Evolutionary conservation across 2,797 vertebrate genomes (phyloP), one percentile per base, ranked within the genome.

Genomic region (Tenualosa thibaudeaui): DNA sequence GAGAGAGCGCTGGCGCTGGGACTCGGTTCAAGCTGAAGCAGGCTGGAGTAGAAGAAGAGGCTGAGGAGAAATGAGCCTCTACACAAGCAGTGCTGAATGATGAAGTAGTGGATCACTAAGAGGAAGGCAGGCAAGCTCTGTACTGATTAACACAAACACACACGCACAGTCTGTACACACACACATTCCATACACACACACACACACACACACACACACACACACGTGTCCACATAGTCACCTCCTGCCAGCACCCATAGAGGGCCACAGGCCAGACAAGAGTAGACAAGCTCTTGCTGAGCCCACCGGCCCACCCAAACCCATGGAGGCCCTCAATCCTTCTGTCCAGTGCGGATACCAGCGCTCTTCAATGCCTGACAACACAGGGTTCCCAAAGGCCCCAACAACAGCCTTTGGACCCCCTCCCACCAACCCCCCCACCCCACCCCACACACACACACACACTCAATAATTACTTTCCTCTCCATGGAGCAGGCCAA

Each of bases 391-490:
- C 91, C 90, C 89, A 90, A 90, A 90, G 91, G 88, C 83, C 0
- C 49, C 81, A 88, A 93, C 92, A 94, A 93, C 93, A 85, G 88
- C 81, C 91, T 81, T 83, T 68, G 65, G 91, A 89, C 89, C n/a
- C n/a, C n/a, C n/a, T n/a, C n/a, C n/a, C n/a, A n/a, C n/a, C n/a
- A 19, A 17, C 54, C 93, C 92, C 92, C 92, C 54, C 19, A 0
- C 19, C 50, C 5, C 50, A 50, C 50, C 93, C 92, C 92, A 92
- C 93, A 92, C 92, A 92, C 54, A 56, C 17, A 56, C 54, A 56
- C 7, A 51, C 50, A 51, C 50, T 9, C 50, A 51, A 92, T 94
- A 94, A 94, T 94, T 94, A 93, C 93, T 83, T 89, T 86, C 88
- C 88, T 89, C 87, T 93, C 90, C 93, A 93, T 91, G 84, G 88